Base-by-base conservation (phyloP, 2,888 invertebrate species). In the Dorcus parallelipipedus region DNA sequence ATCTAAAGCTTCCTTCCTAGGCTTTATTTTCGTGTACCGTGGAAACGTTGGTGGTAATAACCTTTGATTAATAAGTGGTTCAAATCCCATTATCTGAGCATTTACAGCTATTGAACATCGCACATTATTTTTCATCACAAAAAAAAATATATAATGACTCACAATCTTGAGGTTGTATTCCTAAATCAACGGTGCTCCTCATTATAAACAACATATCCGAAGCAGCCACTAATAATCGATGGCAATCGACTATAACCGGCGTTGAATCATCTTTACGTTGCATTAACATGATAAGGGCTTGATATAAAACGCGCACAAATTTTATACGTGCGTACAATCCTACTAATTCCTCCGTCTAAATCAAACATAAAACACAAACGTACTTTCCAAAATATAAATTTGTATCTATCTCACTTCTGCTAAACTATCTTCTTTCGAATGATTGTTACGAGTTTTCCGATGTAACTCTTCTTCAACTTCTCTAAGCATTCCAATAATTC, bases 31-130 rank as follows among this genome's bases (percentile, higher is more conserved):
- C 0, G 96, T 95, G 78, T 95, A 97, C 17, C 98, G 87, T 0
- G 98, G 98, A 82, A 98, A 99, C 14, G 98, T 97, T 0, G 98
- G 97, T n/a, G 98, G 98, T 55, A 98, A 82, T 51, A 97, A 82
- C 45, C 96, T 86, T 78, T 97, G 97, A 81, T 98, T 98, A 47
- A 97, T 91, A 78, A 95, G 88, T 3, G 97, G 95, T 73, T 97
- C 96, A 79, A 98, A 98, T 1, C 97, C 97, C 84, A 93, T 88
- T n/a, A 90, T 86, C 74, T 87, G 87, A 6, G 89, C 89, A 61
- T 86, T 84, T 68, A 90, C 89, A 10, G 83, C 87, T 88, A 71
- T 56, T 65, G 54, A 52, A 58, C n/a, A 58, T 52, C 23, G 65
- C 58, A 61, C 54, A 47, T n/a, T 55, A 52, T 33, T 41, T 23